A percentile compares a stretch with the other conserved stretches of the same genome.
These are phyloP conservation scores for Papilio aristodemus DNA, from an alignment of 1,140 invertebrate genomes.

Conservation along the genomic window DNA sequence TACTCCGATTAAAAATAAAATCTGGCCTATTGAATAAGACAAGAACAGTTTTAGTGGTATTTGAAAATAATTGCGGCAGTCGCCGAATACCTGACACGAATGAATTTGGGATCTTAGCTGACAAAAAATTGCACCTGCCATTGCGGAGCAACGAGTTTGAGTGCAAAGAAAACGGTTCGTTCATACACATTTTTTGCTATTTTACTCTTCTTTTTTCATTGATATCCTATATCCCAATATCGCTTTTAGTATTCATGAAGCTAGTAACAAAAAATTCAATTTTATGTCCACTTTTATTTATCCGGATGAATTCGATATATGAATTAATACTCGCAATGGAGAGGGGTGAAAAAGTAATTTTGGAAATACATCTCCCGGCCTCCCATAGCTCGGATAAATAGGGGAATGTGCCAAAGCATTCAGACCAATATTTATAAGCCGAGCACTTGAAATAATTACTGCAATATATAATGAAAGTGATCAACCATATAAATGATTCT, in stretches of 20 bases:
- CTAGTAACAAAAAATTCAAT: neutral
- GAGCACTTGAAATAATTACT: conserved; percentile 5
- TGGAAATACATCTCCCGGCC: conserved; percentile 13
- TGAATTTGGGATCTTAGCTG: neutral
- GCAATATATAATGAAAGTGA: neutral
- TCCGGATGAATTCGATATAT: neutral
- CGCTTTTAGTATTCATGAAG: neutral
- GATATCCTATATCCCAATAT: neutral
- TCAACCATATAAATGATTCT: neutral
- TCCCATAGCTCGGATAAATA: neutral
- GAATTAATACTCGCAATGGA: conserved; percentile 1
- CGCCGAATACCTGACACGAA: conserved; percentile 50
- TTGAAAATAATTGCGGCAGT: conserved; percentile 1
- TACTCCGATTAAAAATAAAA: too few relatives aligned
- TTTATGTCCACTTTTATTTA: conserved; percentile 5
- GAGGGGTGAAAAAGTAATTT: conserved; percentile 32
- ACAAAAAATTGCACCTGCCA: conserved; percentile 65
- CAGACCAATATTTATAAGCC: neutral
- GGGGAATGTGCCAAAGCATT: conserved; percentile 25
- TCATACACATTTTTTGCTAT: too few relatives aligned
- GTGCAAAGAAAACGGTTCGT: neutral
- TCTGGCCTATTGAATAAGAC: too few relatives aligned
- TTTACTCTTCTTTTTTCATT: too few relatives aligned
- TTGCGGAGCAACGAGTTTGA: conserved; percentile 39
- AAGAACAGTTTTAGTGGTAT: neutral